A percentile compares a stretch with the other conserved stretches of the same genome.
Conservation (phyloP, 2,888 invertebrate genomes). For the Tiphia femorata region DNA sequence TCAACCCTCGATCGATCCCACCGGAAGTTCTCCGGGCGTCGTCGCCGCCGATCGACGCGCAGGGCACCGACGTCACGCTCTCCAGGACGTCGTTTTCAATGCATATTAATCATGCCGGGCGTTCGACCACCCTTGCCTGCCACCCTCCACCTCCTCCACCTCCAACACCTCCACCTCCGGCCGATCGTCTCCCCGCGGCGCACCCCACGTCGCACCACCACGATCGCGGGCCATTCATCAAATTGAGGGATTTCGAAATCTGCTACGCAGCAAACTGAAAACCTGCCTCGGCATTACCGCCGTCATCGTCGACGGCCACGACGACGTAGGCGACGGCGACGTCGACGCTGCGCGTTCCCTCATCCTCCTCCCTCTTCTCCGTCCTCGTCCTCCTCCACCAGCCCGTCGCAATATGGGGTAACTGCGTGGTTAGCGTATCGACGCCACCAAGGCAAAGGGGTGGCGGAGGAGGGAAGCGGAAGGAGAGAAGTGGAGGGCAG, state of each 20-base stretch:
- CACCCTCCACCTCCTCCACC: background rate
- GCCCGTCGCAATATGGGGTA: too few relatives aligned
- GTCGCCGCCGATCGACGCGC: slow-evolving; percentile 25
- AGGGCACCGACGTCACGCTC: slow-evolving; percentile 31
- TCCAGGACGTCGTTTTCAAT: slow-evolving; percentile 47
- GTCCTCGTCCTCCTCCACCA: too few relatives aligned
- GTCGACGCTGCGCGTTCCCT: background rate
- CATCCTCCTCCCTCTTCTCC: too few relatives aligned
- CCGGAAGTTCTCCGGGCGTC: slow-evolving; percentile 10
- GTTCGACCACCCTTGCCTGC: slow-evolving; percentile 10
- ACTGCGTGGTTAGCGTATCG: too few relatives aligned
- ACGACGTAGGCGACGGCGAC: slow-evolving; percentile 1
- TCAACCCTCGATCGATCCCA: background rate
- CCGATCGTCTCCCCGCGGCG: background rate
- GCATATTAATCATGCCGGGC: slow-evolving; percentile 57
- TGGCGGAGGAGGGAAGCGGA: too few relatives aligned
- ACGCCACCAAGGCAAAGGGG: too few relatives aligned
- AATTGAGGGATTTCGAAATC: slow-evolving; percentile 52
- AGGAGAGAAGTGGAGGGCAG: too few relatives aligned
- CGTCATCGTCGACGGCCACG: slow-evolving; percentile 11
- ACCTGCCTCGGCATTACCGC: slow-evolving; percentile 27
- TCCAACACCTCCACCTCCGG: background rate
- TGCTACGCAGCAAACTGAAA: slow-evolving; percentile 53
- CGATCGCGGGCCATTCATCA: slow-evolving; percentile 56
- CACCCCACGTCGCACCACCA: slow-evolving; percentile 18